Base-by-base conservation (phyloP, 2,888 invertebrate species). In the Pachycephus smyrnensis region DNA sequence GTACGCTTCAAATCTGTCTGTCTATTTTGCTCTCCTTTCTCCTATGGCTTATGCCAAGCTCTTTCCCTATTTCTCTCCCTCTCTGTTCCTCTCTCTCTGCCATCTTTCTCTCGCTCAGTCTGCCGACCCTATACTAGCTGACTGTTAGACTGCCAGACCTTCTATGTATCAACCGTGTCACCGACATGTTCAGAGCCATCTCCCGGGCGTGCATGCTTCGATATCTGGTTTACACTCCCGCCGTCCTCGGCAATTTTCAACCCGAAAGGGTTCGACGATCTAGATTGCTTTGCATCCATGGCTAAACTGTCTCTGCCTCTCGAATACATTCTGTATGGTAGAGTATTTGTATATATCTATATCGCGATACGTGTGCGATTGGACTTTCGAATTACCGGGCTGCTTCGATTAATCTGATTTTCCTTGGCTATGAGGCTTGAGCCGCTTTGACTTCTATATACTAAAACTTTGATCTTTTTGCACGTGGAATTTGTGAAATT, bases 1-100 rank as follows among this genome's bases (percentile, higher is more conserved):
- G 37, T 68, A 33, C 11, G 12, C 32, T 1, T 33, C 31, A 3
- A 80, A 80, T 75, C 68, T 40, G 75, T 80, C 55, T 40, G 73
- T 80, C 79, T 80, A 77, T 75, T 77, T 80, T 71, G 77, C 77
- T 83, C 80, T 77, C 86, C 84, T 81, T 69, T 35, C 40, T 3
- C 71, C 33, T 30, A 6, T 23, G 1, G 55, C 79, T 71, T 23
- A 40, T 15, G 37, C 32, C 68, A 11, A 23, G 23, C 55, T 55
- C 55, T 55, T 23, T 23, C 69, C 73, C 69, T 80, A 80, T 75
- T 40, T 75, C 78, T 77, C 80, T 37, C 77, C 82, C 76, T 77
- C 82, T 69, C 31, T n/a, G 9, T 12, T 30, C 87, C 86, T 89
- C 90, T 91, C 76, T 77, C 77, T 89, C 36, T 80, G 75, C 91